Conservation (phyloP, 2,113 vertebrate species). For the Rana temporaria region DNA sequence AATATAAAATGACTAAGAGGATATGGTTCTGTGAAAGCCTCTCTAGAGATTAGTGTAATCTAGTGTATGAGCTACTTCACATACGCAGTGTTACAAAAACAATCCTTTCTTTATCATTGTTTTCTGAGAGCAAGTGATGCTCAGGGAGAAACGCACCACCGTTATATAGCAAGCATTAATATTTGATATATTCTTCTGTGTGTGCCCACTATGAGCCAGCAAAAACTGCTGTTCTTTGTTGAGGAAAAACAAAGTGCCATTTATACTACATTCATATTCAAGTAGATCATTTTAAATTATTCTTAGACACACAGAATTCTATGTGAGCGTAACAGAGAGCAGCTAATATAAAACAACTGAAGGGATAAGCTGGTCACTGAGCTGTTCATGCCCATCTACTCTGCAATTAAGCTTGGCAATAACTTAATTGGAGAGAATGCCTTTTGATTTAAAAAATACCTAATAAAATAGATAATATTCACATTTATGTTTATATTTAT, state of each 20-base stretch:
- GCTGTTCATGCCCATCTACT: too few species aligned
- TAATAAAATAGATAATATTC: too few species aligned
- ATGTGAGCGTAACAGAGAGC: not conserved
- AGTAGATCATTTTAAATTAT: not conserved
- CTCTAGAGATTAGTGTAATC: constrained; percentile 37
- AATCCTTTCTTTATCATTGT: constrained; percentile 38
- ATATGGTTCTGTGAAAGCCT: constrained; percentile 19
- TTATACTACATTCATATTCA: not conserved
- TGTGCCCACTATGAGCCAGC: not conserved
- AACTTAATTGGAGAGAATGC: too few species aligned
- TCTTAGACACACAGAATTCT: not conserved
- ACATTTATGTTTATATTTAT: too few species aligned
- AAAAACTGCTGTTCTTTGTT: not conserved
- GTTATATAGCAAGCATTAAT: constrained; percentile 16
- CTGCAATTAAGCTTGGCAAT: too few species aligned
- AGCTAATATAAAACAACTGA: too few species aligned
- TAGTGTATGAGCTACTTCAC: constrained; percentile 26
- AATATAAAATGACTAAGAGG: constrained; percentile 31
- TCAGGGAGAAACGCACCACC: constrained; percentile 11
- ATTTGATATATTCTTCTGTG: constrained; percentile 27
- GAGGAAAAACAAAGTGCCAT: not conserved
- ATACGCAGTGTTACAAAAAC: constrained; percentile 28
- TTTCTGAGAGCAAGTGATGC: constrained; percentile 19
- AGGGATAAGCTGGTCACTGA: too few species aligned
- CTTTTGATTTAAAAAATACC: too few species aligned